Evolutionary conservation across 2,113 vertebrate genomes (phyloP).

Genomic region (Stigmatopora nigra): DNA sequence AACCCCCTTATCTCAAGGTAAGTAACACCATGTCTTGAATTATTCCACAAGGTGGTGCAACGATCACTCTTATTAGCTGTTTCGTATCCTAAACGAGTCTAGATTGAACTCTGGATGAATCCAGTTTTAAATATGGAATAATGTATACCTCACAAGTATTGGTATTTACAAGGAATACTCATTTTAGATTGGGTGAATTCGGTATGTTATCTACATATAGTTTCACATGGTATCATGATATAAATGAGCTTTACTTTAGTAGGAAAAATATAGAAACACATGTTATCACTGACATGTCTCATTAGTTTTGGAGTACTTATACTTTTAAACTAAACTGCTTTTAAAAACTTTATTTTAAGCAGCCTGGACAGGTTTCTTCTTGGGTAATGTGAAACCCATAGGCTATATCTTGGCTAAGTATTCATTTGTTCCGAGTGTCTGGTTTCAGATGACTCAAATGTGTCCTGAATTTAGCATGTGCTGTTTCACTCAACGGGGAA

Average conservation of each 20-base stretch:
- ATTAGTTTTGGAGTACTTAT: neutral
- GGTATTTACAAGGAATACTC: neutral
- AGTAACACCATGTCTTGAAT: no score
- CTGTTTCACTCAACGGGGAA: neutral
- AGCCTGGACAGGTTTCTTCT: neutral
- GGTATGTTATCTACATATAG: no score
- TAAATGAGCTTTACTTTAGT: no score
- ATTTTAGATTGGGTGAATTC: neutral
- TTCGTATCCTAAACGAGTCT: neutral
- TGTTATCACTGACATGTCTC: neutral
- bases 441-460: neutral
- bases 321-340: neutral
- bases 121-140: neutral
- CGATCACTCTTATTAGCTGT: no score
- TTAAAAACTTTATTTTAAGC: neutral
- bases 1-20: no score
- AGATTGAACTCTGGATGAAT: neutral
- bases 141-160: neutral
- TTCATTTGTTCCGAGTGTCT: neutral
- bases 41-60: neutral
- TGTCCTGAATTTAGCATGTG: neutral
- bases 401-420: neutral
- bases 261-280: no score
- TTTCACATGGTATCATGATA: no score
- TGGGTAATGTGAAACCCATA: neutral